Base-by-base conservation (phyloP, 2,888 invertebrate species). In the Cephus runcator region DNA sequence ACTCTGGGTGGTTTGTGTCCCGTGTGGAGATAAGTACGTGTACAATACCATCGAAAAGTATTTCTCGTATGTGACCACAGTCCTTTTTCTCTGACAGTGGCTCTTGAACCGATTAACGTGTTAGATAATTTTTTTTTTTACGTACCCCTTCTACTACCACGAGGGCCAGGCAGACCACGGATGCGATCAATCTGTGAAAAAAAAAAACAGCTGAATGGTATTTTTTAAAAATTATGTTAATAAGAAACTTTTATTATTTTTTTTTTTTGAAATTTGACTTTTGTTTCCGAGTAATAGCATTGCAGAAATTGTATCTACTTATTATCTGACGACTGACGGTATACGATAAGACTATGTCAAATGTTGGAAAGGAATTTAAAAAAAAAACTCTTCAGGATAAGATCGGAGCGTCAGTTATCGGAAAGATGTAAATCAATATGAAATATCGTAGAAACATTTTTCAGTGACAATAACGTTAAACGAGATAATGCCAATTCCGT, bases 131-230 rank as follows among this genome's bases (percentile, higher is more conserved):
- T 69, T 30, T 69, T 69, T 69, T 71, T 71, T 40, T 84, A 93
- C 93, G 91, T 92, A 93, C 93, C 92, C 92, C 93, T 85, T 91
- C 87, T 83, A 91, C 90, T 83, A 92, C 89, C 82, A 91, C 89
- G 87, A 56, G 56, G 56, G 91, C 88, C 89, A 93, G 88, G 89
- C 92, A 92, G 85, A 92, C 89, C 86, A 93, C 88, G 90, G 91
- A 90, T 88, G 92, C 93, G 91, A 92, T 90, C 90, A 93, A 91
- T 91, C 93, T 93, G 92, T 77, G 91, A 92, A 80, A 81, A 84
- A 83, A 83, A 87, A 56, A 87, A 87, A 82, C 87, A 56, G 87
- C 87, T 15, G 56, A 23, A 23, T 56, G 1, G 56, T 23, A 56
- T 35, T 56, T 56, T 15, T 23, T 9, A 1, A 2, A 15, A 93